Evolutionary conservation across 1,140 invertebrate genomes (phyloP), one percentile per base, ranked within the genome.

Genomic region (Drosophila insularis): DNA sequence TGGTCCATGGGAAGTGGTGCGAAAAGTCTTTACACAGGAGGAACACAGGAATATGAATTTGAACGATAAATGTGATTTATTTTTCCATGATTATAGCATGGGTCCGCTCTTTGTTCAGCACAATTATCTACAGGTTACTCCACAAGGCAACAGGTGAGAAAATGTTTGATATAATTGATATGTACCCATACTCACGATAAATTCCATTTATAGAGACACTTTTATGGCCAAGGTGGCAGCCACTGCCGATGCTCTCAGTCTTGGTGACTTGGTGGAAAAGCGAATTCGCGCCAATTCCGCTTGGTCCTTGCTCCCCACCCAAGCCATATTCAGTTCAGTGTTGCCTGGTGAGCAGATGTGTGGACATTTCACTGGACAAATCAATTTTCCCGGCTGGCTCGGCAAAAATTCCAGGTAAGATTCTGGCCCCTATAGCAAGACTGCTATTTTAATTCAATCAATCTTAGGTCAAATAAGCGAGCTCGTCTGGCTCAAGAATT

Each of bases 71-170:
- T 95, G 95, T 54, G 96, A 97, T 89, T 92, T 99, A 43, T 99
- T 99, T 92, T 99, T 99, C 92, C 95, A 98, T 75, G 99, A 99
- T 93, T 99, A 99, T 92, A 98, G 95, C 86, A 94, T 99, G 67
- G 95, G 95, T 4, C 97, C 98, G 7, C 93, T 99, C 17, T 99
- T 99, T 93, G 97, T 99, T 0, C 98, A 99, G 90, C 98, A 99
- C 92, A 99, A 99, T 93, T 99, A 99, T 93, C 93, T 97, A 0
- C 94, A 93, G 59, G 96, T 96, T 0, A 84, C 92, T 13, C 96
- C 97, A 0, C 92, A 94, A 56, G 94, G 93, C 62, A 94, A 95
- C 32, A 94, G 94, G 95, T 96, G 92, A 92, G 70, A 0, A 0
- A 14, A 8, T 0, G 31, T 39, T 21, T 19, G 35, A 39, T 8